Evolutionary conservation across 2,113 vertebrate genomes (phyloP).

Genomic region (Probosciger aterrimus): DNA sequence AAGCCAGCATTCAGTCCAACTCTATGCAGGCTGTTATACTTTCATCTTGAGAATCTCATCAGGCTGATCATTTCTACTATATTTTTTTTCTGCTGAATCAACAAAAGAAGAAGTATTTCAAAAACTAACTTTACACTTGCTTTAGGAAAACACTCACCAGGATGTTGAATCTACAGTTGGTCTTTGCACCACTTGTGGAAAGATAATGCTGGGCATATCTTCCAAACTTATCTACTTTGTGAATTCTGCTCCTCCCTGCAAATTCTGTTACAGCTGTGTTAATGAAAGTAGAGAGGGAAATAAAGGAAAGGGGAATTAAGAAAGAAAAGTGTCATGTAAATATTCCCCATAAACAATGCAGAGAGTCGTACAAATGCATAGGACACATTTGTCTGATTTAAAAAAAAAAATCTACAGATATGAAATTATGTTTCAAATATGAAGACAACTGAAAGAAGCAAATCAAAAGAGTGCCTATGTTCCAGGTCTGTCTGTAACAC

Average conservation of each 20-base stretch:
- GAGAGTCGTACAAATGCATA: not conserved
- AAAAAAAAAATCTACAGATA: not conserved
- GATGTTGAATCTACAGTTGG: not conserved
- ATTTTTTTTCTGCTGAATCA: not conserved
- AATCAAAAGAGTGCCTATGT: not conserved
- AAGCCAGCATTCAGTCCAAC: not conserved
- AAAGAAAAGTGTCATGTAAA: not conserved
- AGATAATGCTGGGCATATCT: not conserved
- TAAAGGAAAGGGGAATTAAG: not conserved
- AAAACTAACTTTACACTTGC: not conserved
- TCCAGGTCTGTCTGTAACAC: not conserved
- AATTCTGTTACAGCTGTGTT: not conserved
- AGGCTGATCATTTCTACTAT: not conserved
- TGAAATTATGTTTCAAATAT: not conserved
- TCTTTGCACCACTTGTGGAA: not conserved
- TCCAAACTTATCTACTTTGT: not conserved
- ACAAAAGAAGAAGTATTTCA: not conserved
- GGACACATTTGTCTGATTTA: not conserved
- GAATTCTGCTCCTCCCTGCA: not conserved
- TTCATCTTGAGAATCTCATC: not conserved
- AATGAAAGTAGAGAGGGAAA: not conserved
- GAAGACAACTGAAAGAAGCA: not conserved
- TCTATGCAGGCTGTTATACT: rapidly evolving
- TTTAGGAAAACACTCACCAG: not conserved
- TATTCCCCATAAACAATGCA: not conserved